phyloP scores from a whole-genome alignment of 2,113 vertebrate species.

The Catharus minimus region DNA sequence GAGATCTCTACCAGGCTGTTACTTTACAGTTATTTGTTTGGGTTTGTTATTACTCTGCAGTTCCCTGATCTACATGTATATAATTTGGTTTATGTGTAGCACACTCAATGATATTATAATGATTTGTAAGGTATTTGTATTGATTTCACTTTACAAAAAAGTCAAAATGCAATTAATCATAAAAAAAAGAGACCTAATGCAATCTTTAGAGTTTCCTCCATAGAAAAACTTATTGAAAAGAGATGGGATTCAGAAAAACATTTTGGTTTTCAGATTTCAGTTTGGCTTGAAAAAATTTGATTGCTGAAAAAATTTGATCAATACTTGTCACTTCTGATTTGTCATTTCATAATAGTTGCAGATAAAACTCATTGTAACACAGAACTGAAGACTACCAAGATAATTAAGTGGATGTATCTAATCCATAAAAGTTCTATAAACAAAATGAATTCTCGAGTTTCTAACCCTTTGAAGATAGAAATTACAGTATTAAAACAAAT shows the following conservation, averaged over 20 bases:
- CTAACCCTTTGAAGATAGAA: slow-evolving; percentile 1
- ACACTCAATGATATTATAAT: slow-evolving; percentile 18
- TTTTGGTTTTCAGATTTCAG: not conserved
- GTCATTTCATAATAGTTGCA: slow-evolving; percentile 41
- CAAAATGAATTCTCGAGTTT: not conserved
- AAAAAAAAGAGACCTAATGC: not conserved
- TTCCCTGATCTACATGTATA: slow-evolving; percentile 16
- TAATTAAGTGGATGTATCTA: slow-evolving; percentile 34
- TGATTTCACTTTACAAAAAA: slow-evolving; percentile 30
- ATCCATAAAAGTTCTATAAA: slow-evolving; percentile 24
- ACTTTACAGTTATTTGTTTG: slow-evolving; percentile 42
- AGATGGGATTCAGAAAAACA: not conserved
- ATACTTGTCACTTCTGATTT: slow-evolving; percentile 45
- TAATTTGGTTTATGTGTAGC: not conserved
- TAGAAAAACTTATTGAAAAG: slow-evolving; percentile 18
- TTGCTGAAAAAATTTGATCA: slow-evolving; percentile 50
- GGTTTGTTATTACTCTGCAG: slow-evolving; percentile 24
- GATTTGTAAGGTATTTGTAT: slow-evolving; percentile 48
- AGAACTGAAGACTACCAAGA: slow-evolving; percentile 6
- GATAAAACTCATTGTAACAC: slow-evolving; percentile 5
- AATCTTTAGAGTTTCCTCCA: not conserved
- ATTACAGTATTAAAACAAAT: slow-evolving; percentile 27
- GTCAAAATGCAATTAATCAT: slow-evolving; percentile 29
- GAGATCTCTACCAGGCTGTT: slow-evolving; percentile 10
- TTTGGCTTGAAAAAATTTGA: not conserved